phyloP scores from a whole-genome alignment of 2,888 invertebrate species.

The Venustoraphidia nigricollis region DNA sequence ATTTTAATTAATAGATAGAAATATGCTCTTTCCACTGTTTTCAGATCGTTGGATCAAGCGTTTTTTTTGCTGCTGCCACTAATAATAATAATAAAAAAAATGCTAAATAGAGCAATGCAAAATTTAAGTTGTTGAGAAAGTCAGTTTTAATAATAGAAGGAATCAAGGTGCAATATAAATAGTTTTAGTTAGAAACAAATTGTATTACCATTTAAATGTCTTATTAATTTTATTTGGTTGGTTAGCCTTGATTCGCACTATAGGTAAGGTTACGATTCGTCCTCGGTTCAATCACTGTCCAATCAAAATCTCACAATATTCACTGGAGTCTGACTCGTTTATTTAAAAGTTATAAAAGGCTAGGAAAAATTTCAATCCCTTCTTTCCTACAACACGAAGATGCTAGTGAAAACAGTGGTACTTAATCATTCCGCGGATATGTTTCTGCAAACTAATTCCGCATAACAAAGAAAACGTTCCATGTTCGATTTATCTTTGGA shows the following conservation, averaged over 20 bases:
- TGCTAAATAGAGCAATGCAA: background rate
- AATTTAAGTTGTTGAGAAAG: too few species aligned
- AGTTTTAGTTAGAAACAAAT: conserved; percentile 4
- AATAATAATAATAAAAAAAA: background rate
- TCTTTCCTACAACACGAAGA: too few species aligned
- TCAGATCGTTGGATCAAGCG: background rate
- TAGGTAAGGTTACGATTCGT: conserved; percentile 13
- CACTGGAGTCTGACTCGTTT: too few species aligned
- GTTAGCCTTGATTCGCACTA: conserved; percentile 12
- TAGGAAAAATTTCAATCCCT: too few species aligned
- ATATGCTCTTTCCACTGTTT: background rate
- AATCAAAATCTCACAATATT: too few species aligned
- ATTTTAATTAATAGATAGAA: background rate
- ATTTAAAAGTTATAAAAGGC: too few species aligned
- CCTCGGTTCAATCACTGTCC: conserved; percentile 4
- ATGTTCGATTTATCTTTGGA: too few species aligned
- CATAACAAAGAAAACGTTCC: too few species aligned
- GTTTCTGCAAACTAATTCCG: too few species aligned
- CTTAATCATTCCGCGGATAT: too few species aligned
- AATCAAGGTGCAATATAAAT: conserved; percentile 4
- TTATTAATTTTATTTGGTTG: conserved; percentile 5
- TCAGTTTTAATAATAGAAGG: too few species aligned
- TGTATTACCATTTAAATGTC: conserved; percentile 5
- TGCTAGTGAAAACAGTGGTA: too few species aligned
- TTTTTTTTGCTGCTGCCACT: background rate